Evolutionary conservation across 2,113 vertebrate species (phyloP), one percentile per base, ranked within the genome.

Genomic region (Pleuronectes platessa): DNA sequence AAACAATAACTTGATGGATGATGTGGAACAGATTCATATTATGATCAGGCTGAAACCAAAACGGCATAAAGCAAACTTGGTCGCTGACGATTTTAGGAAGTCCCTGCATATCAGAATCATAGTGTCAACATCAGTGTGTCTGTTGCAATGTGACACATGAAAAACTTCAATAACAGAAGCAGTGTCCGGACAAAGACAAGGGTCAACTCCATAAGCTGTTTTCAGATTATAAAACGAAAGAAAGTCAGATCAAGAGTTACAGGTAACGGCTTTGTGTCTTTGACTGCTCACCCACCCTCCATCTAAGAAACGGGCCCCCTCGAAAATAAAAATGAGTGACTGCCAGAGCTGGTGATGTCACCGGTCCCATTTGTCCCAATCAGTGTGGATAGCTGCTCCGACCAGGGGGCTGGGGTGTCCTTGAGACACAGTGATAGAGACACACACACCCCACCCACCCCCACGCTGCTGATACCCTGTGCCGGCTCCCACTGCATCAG

Each of bases 271-370:
- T 21, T 17, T 58, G 82, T 87, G 89, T 91, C 88, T 89, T 78
- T 90, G 89, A 91, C 77, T 42, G 56, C 82, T 83, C 15, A 40
- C 73, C 81, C 78, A 83, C 86, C 92, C 83, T 91, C 83, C 85
- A 78, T 86, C 80, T 82, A 86, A 89, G 89, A 93, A 91, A 69
- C 71, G 62, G 71, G 4, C 35, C 51, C 13, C 88, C 65, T 78
- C 54, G 86, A 54, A 94, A 92, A 94, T 93, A 94, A 93, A 94
- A 94, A 92, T 92, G 90, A 94, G 86, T 91, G 91, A 92, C 87
- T 93, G 91, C 87, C 86, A 62, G 81, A 90, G 90, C 80, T n/a
- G 68, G 76, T 93, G 93, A 93, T 93, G 92, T 94, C 93, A 94
- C 88, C 76, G 82, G 83, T 85, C 83, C 59, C 88, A 93, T 93